Evolutionary conservation across 2,797 vertebrate species (phyloP), one percentile per base, ranked within the genome.

Genomic region (Heterohyrax brucei): DNA sequence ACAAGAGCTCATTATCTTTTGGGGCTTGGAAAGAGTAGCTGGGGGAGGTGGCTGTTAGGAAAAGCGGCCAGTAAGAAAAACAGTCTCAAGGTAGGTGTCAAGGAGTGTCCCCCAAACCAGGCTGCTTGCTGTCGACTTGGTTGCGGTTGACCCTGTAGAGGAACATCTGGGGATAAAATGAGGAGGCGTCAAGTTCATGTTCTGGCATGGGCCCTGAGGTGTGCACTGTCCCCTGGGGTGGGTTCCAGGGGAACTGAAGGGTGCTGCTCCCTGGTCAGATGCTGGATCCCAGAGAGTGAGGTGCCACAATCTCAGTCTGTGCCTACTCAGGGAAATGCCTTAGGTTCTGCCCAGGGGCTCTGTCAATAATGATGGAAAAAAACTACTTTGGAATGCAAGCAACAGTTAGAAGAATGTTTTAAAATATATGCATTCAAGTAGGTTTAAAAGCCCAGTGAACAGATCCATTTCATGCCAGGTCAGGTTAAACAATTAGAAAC

Each of bases 301-400:
- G 4, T 13, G 86, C 76, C 9, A 0, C n/a, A 91, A 72, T 28
- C 95, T 93, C 24, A 9, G 89, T 59, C 81, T 89, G 81, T 76
- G 46, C 83, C 95, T 89, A 91, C 96, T 97, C 96, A 96, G 97
- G 95, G 96, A 97, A 94, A 90, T 85, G 94, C 78, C 84, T 93
- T 95, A 88, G 92, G 78, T 86, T 94, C 95, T 94, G 39, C 95
- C 96, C 86, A 48, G 81, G 95, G 92, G 92, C 95, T 94, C 86
- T 53, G 3, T 24, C 48, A 76, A 59, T 44, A 68, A 89, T 70
- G 93, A 81, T 33, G 79, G 92, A 93, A 85, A 64, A 66, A 93
- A 91, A 62, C 68, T 59, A 61, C 56, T 84, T 90, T 19, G 82
- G 78, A 64, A 91, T 48, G 59, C 76, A 64, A 61, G 73, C 83